Conservation (phyloP, 2,113 vertebrate species). For the Hylia prasina region DNA sequence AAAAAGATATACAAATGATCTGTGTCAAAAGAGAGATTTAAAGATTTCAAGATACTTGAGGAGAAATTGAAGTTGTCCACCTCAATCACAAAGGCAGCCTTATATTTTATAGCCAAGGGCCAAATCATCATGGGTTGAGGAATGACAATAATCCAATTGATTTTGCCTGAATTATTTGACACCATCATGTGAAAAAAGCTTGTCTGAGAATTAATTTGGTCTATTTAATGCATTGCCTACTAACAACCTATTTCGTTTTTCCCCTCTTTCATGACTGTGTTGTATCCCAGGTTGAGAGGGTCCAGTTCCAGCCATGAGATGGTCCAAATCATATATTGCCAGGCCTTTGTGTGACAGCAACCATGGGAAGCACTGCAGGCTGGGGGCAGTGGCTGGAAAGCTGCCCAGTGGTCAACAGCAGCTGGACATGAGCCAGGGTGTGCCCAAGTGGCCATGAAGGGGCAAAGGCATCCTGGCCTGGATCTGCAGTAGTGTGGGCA, state of each 20-base stretch:
- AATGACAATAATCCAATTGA: background rate
- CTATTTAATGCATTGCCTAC: background rate
- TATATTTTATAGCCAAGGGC: background rate
- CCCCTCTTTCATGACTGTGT: background rate
- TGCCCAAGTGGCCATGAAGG: background rate
- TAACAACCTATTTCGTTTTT: background rate
- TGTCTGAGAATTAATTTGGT: background rate
- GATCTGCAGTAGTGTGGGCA: background rate
- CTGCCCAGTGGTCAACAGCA: background rate
- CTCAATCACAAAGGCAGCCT: background rate
- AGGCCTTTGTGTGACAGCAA: background rate
- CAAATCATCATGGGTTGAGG: background rate
- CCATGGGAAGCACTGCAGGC: rapidly evolving
- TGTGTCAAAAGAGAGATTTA: background rate
- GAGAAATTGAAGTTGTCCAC: background rate
- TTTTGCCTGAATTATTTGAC: background rate
- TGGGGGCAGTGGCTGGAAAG: background rate
- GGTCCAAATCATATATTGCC: background rate
- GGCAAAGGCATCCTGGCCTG: background rate
- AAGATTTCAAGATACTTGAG: background rate
- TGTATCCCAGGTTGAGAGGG: background rate
- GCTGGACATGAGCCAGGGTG: background rate
- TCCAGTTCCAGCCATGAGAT: background rate
- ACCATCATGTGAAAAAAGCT: background rate
- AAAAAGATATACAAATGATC: background rate